Evolutionary conservation across 2,797 vertebrate species (phyloP), one percentile per base, ranked within the genome.

Genomic region (Huso huso): DNA sequence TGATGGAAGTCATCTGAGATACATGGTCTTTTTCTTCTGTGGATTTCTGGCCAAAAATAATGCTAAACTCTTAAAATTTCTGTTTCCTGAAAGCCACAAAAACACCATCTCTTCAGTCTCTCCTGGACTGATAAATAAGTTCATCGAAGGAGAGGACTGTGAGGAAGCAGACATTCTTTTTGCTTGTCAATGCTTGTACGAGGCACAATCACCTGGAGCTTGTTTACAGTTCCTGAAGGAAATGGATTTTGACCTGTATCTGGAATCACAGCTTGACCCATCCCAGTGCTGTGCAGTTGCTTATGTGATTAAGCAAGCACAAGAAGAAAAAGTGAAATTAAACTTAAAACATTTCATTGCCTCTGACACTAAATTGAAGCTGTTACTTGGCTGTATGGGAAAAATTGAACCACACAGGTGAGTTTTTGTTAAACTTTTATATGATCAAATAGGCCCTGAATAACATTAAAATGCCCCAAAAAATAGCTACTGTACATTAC

Each of bases 171-270:
- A 8, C 3, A 71, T 73, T 11, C 15, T 74, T 37, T 76, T 71
- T 66, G 64, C 64, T 18, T 73, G 75, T 62, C 73, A 69, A 63
- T 76, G 75, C 60, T 67, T 76, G 67, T 76, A 71, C 68, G 73
- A 76, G 62, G 67, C 62, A 64, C 75, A 70, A 23, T 66, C 55
- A 49, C 55, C 71, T 15, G 37, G 73, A 6, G 64, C 71, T 59
- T 76, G 75, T 15, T 59, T 7, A 62, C 51, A 55, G 9, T 65
- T 76, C 49, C 70, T 76, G 64, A 11, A 48, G 52, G 69, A 70
- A 62, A 11, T 74, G 7, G 50, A 69, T 10, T 63, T 66, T 71
- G 55, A 57, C 3, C 7, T 76, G 6, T 13, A 71, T 61, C 66
- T 76, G 53, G 52, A 65, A 23, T 69, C 64, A 1, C 15, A 51